Percentiles rank a stretch among this genome's conserved stretches.
Conservation (phyloP, 2,797 vertebrate genomes). For the Toxotes lorentzi region DNA sequence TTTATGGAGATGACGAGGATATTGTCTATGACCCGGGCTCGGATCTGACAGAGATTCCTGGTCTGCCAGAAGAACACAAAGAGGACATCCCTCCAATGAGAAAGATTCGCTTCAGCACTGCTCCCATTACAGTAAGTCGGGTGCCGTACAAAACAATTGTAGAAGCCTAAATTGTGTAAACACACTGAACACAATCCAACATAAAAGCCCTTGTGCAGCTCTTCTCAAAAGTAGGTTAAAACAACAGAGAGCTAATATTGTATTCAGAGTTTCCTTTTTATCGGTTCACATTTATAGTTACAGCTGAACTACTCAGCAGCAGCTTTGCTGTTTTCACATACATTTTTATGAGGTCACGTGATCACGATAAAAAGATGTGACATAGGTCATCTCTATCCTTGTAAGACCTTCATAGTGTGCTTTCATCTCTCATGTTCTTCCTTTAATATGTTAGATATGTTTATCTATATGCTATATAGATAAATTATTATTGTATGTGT, state of each 20-base stretch:
- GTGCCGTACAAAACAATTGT: constrained; percentile 36
- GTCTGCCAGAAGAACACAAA: constrained; percentile 92
- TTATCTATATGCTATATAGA: neutral
- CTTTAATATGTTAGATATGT: neutral
- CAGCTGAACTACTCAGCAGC: constrained; percentile 30
- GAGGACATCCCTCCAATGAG: constrained; percentile 92
- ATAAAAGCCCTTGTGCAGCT: constrained; percentile 57
- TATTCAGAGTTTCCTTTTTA: constrained; percentile 43
- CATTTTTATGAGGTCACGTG: constrained; percentile 8
- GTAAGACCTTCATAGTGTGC: neutral
- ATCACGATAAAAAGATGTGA: constrained; percentile 18
- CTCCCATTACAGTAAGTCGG: constrained; percentile 93
- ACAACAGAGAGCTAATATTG: constrained; percentile 51
- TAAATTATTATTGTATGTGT: constrained; percentile 20
- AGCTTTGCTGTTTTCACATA: constrained; percentile 25
- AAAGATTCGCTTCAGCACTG: constrained; percentile 95
- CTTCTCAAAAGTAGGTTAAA: constrained; percentile 63
- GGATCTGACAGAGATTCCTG: constrained; percentile 92
- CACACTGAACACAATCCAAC: constrained; percentile 47
- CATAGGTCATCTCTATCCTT: constrained; percentile 5
- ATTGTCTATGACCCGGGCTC: constrained; percentile 91
- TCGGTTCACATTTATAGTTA: constrained; percentile 41
- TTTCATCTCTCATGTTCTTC: constrained; percentile 13
- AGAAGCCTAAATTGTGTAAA: constrained; percentile 53
- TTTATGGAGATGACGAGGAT: constrained; percentile 92